phyloP scores from a whole-genome alignment of 2,113 vertebrate species.

The Campylorhamphus procurvoides region DNA sequence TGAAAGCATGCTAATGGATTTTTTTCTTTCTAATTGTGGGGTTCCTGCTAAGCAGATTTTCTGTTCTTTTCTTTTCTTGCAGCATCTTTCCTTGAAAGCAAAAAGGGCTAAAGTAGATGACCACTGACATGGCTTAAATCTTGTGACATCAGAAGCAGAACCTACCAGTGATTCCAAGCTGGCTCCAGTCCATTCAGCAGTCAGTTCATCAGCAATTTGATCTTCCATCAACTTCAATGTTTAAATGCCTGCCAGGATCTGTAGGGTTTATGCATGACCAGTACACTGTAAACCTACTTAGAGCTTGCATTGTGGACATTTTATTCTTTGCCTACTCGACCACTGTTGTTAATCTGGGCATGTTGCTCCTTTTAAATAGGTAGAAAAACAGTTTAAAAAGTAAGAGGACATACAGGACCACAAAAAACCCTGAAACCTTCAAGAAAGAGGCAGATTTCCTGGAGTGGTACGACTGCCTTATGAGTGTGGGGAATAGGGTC shows the following conservation, averaged over 20 bases:
- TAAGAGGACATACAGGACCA: constrained; percentile 26
- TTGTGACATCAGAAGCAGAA: constrained; percentile 10
- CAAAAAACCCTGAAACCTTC: not conserved
- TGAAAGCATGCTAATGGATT: not conserved
- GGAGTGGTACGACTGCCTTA: not conserved
- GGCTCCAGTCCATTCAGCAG: constrained; percentile 44
- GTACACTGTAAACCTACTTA: constrained; percentile 48
- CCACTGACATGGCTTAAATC: not conserved
- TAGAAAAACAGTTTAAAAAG: constrained; percentile 18
- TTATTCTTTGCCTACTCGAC: constrained; percentile 21
- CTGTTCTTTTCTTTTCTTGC: not conserved
- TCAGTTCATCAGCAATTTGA: constrained; percentile 27
- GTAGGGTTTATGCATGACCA: constrained; percentile 59
- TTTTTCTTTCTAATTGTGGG: not conserved
- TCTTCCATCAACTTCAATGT: constrained; percentile 11
- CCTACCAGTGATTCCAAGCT: constrained; percentile 21
- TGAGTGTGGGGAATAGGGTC: not conserved
- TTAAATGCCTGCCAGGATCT: constrained; percentile 49
- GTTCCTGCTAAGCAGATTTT: not conserved
- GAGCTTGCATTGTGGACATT: constrained; percentile 15
- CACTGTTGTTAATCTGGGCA: constrained; percentile 17
- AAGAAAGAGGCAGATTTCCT: not conserved
- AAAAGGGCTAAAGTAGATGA: constrained; percentile 81
- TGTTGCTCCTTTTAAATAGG: constrained; percentile 58
- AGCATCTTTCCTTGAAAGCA: constrained; percentile 82